Conservation (phyloP, 2,797 vertebrate genomes). For the Coluber constrictor region DNA sequence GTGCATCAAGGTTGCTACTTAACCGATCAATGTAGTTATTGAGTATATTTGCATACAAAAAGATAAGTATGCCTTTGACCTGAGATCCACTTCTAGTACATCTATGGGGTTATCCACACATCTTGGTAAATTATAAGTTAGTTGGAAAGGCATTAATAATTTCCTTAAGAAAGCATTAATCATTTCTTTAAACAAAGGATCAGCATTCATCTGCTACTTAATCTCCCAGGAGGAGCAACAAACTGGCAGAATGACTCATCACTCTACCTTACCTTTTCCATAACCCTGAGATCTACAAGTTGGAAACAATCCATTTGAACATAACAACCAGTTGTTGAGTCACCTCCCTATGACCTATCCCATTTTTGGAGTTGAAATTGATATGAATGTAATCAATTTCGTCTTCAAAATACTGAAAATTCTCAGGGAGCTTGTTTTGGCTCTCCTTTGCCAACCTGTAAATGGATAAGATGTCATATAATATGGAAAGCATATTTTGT, state of each 20-base stretch:
- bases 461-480: not conserved
- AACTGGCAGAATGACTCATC: not conserved
- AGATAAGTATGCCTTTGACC: not conserved
- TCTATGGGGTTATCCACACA: not conserved
- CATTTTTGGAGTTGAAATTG: not conserved
- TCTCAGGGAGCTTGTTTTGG: not conserved
- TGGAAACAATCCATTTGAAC: not conserved
- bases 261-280: not conserved
- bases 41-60: not conserved
- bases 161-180: not conserved
- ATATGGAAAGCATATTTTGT: not conserved
- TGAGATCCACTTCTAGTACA: not conserved
- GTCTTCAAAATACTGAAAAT: slow-evolving; percentile 1
- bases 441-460: not conserved
- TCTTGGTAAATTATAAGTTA: not conserved
- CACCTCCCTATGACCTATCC: not conserved
- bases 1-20: not conserved
- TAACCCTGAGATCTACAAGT: not conserved
- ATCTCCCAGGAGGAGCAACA: not conserved
- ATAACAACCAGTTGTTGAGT: not conserved
- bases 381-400: not conserved
- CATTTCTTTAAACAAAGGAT: not conserved
- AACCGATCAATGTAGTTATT: not conserved
- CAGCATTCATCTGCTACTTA: not conserved
- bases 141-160: not conserved